A percentile compares a stretch with the other conserved stretches of the same genome.
Conservation (phyloP, 1,140 invertebrate species). For the Solenopsis fugax region DNA sequence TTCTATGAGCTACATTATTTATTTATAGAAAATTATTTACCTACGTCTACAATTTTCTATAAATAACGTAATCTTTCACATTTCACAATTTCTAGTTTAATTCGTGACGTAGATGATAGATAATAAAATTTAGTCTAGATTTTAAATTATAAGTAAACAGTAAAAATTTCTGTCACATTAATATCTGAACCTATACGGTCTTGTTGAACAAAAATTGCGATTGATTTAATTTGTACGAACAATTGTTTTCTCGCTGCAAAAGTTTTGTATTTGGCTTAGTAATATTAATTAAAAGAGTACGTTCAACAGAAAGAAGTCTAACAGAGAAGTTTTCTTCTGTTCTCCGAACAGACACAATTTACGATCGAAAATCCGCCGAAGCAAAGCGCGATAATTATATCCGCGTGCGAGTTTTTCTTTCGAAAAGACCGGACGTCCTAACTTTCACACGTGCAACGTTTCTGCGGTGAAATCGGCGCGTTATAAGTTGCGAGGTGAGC, state of each 20-base stretch:
- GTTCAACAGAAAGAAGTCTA: too few species aligned
- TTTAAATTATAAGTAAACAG: not conserved
- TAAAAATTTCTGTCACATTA: not conserved
- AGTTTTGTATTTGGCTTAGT: not conserved
- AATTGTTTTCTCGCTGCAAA: not conserved
- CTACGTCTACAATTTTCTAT: not conserved
- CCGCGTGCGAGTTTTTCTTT: slow-evolving; percentile 61
- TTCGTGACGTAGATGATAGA: not conserved
- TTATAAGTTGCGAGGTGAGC: slow-evolving; percentile 50
- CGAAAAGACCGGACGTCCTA: slow-evolving; percentile 77
- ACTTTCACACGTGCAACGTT: slow-evolving; percentile 79
- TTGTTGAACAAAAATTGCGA: not conserved
- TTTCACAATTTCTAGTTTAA: not conserved
- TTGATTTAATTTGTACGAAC: not conserved
- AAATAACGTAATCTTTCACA: not conserved
- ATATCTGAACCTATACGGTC: not conserved
- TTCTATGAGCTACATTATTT: not conserved
- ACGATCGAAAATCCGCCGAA: slow-evolving; percentile 39
- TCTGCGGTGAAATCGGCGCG: slow-evolving; percentile 79
- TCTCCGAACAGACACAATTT: not conserved
- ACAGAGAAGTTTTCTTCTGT: not conserved
- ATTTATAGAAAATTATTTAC: too few species aligned
- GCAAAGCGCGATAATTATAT: slow-evolving; percentile 40
- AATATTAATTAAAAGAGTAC: not conserved
- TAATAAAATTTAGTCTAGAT: not conserved